A percentile compares a stretch with the other conserved stretches of the same genome.
These are phyloP conservation scores for Podargus strigoides DNA, from an alignment of 2,797 vertebrate species.

Conservation along the genomic window DNA sequence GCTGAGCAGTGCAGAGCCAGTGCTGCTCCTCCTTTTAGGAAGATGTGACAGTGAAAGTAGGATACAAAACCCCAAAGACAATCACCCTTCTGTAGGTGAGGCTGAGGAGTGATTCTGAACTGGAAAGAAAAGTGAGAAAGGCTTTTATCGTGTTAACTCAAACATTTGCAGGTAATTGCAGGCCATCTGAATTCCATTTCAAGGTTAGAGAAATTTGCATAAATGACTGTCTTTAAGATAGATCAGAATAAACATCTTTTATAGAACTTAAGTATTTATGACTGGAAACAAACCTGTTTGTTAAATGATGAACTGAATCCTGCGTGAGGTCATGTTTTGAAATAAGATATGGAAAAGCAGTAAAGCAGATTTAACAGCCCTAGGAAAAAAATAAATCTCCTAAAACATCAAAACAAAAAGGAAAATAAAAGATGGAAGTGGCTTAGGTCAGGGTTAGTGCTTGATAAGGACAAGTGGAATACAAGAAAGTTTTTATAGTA, in stretches of 20 bases:
- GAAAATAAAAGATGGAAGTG: neutral
- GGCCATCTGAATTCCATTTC: neutral
- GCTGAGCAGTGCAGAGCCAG: neutral
- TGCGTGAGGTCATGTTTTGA: neutral
- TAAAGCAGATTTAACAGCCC: neutral
- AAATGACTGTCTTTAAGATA: neutral
- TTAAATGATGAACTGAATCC: neutral
- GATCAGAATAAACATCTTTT: neutral
- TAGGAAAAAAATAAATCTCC: neutral
- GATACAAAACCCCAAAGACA: neutral
- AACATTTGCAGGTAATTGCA: neutral
- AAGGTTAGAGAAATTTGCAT: neutral
- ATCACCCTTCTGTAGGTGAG: neutral
- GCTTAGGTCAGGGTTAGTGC: neutral
- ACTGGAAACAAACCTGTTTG: neutral
- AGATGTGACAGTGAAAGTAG: no score
- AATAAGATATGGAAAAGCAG: neutral
- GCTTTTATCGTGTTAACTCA: neutral
- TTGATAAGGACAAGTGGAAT: neutral
- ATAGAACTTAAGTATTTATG: neutral
- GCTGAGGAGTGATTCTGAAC: neutral
- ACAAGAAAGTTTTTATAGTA: neutral
- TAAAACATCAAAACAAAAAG: neutral
- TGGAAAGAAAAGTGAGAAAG: neutral
- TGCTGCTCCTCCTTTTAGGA: neutral